Conservation (phyloP, 2,888 invertebrate genomes). For the Acleris cristana region DNA sequence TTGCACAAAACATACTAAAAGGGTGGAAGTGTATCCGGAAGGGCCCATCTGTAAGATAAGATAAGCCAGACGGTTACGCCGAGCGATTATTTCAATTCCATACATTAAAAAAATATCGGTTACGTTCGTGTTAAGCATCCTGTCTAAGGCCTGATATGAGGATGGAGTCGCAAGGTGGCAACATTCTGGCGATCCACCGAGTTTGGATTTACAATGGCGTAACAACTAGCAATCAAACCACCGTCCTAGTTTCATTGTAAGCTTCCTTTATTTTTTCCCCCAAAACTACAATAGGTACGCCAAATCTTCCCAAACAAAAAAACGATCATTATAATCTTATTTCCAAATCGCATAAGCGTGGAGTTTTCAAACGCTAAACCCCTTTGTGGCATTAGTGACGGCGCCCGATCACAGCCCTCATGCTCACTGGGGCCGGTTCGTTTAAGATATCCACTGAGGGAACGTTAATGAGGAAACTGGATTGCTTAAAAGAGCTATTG, state of each 20-base stretch:
- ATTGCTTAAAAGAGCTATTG: neutral
- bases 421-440: slow-evolving; percentile 12
- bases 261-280: no score
- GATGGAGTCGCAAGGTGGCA: no score
- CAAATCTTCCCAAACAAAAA: slow-evolving; percentile 21
- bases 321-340: slow-evolving; percentile 26
- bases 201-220: neutral
- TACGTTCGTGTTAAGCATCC: no score
- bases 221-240: neutral
- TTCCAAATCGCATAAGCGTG: slow-evolving; percentile 20
- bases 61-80: no score
- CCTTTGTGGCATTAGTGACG: slow-evolving; percentile 38
- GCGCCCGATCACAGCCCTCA: slow-evolving; percentile 27
- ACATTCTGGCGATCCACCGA: no score
- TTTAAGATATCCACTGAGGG: slow-evolving; percentile 2
- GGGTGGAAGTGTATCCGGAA: no score
- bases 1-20: no score
- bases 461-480: slow-evolving; percentile 12
- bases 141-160: no score
- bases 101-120: no score
- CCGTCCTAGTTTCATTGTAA: no score
- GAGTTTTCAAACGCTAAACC: slow-evolving; percentile 25
- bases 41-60: no score
- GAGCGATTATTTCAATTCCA: no score
- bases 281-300: neutral